Base-by-base conservation (phyloP, 2,113 vertebrate species). In the Pterocles burchelli region DNA sequence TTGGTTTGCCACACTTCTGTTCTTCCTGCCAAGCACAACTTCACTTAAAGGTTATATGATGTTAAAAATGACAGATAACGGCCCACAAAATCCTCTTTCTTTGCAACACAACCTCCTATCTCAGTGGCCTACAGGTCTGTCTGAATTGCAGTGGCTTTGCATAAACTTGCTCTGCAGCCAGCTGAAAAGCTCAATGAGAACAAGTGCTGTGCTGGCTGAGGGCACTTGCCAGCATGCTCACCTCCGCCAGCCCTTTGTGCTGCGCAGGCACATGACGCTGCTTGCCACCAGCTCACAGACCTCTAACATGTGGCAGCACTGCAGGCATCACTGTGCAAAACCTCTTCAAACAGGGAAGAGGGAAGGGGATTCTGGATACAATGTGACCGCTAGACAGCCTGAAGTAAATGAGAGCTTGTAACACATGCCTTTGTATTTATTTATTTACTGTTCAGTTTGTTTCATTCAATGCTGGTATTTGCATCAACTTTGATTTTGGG, bases 1-100 rank as follows among this genome's bases (percentile, higher is more conserved):
- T 92, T 76, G 84, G 89, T 85, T 88, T 73, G 81, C 81, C 91
- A 88, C 81, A 61, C 54, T 76, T 70, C 67, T 33, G 33, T 63
- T 86, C 87, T 85, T 89, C 49, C 74, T 91, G 87, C 81, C 62
- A 82, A 68, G 58, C 48, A 8, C 3, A 58, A 28, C 13, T 72
- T 57, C 71, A 33, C 62, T 88, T 41, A 63, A n/a, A 85, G 66
- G n/a, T n/a, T 78, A 82, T 68, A 34, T 3, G 1, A 41, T 36
- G 59, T 72, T 91, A 88, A 36, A 94, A 90, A 17, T 14, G 22
- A 34, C 81, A 80, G 49, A 22, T 33, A 77, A 52, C 2, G 3
- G 58, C 52, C 58, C 59, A 82, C 73, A 87, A 63, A 63, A 75
- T 45, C 34, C 59, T 93, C 36, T 22, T 81, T 31, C 41, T 63